Evolutionary conservation across 1,140 invertebrate genomes (phyloP), one percentile per base, ranked within the genome.

Genomic region (Ceratitis capitata): DNA sequence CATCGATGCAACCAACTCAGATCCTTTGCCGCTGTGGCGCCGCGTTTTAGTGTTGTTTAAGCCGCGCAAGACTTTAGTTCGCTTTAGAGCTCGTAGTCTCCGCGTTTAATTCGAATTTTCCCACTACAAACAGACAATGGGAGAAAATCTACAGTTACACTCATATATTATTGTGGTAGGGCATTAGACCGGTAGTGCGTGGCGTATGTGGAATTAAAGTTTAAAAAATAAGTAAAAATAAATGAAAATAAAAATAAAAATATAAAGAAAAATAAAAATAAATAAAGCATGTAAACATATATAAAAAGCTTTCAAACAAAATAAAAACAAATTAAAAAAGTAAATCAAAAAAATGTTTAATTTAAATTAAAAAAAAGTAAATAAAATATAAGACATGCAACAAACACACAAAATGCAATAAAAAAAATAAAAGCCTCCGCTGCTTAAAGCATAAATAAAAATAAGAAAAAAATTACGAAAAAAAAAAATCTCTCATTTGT

Each of bases 1-100:
- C 5, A 6, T 61, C 26, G 14, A n/a, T n/a, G n/a, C n/a, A n/a
- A n/a, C n/a, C n/a, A n/a, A n/a, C 39, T 26, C n/a, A 78, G 14
- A 10, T 78, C 42, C n/a, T 78, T 45, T 45, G 69, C 69, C n/a
- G 23, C 23, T 45, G 39, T 23, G 10, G 69, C 10, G 64, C 32
- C 69, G 39, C 39, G 23, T 78, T 78, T 78, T n/a, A 78, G 69
- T 78, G 69, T 23, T 23, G 39, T 78, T 45, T n/a, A 78, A 78
- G n/a, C 39, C 39, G 69, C 69, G 39, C 23, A 45, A 45, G 39
- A 26, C 39, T 78, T 45, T 78, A 19, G 69, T 78, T 78, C 69
- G n/a, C 39, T 23, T n/a, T 32, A 35, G 16, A 42, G 23, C 10
- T 35, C 69, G 39, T 78, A 16, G 39, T 45, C 39, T 23, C 69